Evolutionary conservation across 2,113 vertebrate species (phyloP), one percentile per base, ranked within the genome.

Genomic region (Stomatorhinus ivindoensis): DNA sequence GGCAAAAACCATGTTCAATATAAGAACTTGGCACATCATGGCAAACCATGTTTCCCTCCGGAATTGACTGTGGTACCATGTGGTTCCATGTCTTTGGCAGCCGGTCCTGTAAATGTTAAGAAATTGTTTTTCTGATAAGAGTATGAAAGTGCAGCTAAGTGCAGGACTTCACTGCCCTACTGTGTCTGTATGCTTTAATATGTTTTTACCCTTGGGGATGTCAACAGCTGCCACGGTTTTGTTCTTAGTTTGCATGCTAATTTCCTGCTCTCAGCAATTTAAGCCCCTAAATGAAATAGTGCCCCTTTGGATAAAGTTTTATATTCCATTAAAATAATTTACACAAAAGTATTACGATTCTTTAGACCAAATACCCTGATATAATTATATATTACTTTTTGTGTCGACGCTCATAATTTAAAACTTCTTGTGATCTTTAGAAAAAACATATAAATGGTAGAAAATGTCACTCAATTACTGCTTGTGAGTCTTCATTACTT

Each of bases 191-290:
- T 35, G 17, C 73, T 42, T 42, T 39, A 80, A 7, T 80, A 80
- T 80, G 35, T 8, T 80, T 31, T 39, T 80, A 35, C 19, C 73
- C 35, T 80, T 80, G 73, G 73, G 31, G 35, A 80, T 47, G 19
- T 84, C 21, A 46, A 47, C 39, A 46, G 21, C 39, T 84, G 24
- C 9, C 1, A 4, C 9, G 3, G n/a, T 84, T 84, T 84, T 84
- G 21, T 84, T 80, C 82, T 84, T 47, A 84, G 82, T 84, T 84
- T 84, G 19, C 44, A 47, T 84, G 82, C 39, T 46, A 84, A 84
- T 84, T 84, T 84, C 10, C 82, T 46, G 8, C 82, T 21, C 44
- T 84, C 82, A 84, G 21, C 27, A 84, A 84, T n/a, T 84, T 44
- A 47, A 84, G 42, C 39, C 21, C 44, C 44, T 47, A 84, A 84